Evolutionary conservation across 1,140 invertebrate species (phyloP).

Genomic region (Vollenhovia emeryi): DNA sequence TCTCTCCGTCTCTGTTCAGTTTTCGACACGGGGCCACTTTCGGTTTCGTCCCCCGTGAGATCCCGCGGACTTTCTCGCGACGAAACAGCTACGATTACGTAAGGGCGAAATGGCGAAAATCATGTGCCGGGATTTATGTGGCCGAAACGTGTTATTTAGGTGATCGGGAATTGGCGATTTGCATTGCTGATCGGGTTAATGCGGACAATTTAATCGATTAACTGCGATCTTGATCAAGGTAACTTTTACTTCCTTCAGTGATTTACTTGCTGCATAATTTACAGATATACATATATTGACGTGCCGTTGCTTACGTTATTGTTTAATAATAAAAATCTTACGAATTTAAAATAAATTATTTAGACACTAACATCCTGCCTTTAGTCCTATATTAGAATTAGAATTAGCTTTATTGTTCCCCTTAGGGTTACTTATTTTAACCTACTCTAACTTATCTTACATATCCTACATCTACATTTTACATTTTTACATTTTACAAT

Average conservation of each 20-base stretch:
- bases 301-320: background rate
- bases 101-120: conserved; percentile 26
- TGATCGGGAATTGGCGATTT: background rate
- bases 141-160: background rate
- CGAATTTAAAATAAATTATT: no score
- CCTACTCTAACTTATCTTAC: no score
- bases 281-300: background rate
- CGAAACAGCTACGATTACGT: conserved; percentile 16
- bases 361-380: no score
- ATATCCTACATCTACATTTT: no score
- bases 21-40: conserved; percentile 36
- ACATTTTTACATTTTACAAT: no score
- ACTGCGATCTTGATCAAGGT: background rate
- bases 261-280: background rate
- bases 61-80: conserved; percentile 34
- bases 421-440: no score
- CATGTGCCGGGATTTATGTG: background rate
- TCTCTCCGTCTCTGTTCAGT: background rate
- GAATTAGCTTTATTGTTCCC: no score
- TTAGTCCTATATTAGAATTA: no score
- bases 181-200: conserved; percentile 13
- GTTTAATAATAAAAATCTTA: background rate
- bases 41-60: conserved; percentile 12
- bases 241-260: background rate
- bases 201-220: conserved; percentile 2